Base-by-base conservation (phyloP, 2,113 vertebrate genomes). In the Paradoxurus hermaphroditus region DNA sequence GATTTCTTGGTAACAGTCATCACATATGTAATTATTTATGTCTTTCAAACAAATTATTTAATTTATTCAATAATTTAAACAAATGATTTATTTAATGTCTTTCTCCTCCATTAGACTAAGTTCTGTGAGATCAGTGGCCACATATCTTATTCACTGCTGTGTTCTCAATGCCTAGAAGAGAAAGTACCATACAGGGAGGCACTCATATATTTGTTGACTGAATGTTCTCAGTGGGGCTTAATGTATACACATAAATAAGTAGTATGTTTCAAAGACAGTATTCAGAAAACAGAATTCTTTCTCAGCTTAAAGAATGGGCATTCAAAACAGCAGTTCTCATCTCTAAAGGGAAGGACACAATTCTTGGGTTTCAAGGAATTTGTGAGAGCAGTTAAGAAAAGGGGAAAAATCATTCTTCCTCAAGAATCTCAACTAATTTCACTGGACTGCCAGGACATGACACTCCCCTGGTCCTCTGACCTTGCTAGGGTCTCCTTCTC, bases 1-100 rank as follows among this genome's bases (percentile, higher is more conserved):
- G 13, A 90, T 92, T 85, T 39, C 59, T 86, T 96, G 27, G 19
- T 39, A 78, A 39, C 25, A 83, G 49, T 73, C 34, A 96, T 72
- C 72, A 85, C 11, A 86, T 53, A 53, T 39, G 0, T 67, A 94
- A 92, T 73, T 90, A 75, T 86, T 53, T 86, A 89, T 53, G 27
- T 59, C 18, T 78, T 90, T 92, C 65, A 79, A 68, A n/a, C 4
- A 73, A 95, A 90, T 56, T 72, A 93, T 56, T 93, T 91, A 93
- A 44, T 70, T 89, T 91, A n/a, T 41, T 85, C 39, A 25, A 46
- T 91, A 77, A 90, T 70, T 82, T 93, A 41, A 92, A 72, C 21
- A 83, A 86, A 96, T 21, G 0, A 86, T 44, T 86, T 90, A 2
- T 86, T 96, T 94, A 92, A 79, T 96, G 44, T 67, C 46, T 87